These are phyloP conservation scores for Apodemia mormo DNA, from an alignment of 2,888 invertebrate species.

Conservation along the genomic window DNA sequence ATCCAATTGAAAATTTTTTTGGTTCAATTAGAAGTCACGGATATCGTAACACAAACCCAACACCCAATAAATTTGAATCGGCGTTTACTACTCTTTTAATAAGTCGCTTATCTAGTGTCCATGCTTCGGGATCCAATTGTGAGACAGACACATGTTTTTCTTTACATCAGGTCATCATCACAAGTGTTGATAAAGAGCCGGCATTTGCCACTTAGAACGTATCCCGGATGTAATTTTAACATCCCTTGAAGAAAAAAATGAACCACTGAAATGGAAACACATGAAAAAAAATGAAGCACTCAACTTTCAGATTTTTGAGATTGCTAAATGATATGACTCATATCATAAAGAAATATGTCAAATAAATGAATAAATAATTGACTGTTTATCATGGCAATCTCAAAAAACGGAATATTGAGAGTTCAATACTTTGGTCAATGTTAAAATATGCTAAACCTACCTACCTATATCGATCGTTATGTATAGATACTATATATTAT, in stretches of 20 bases:
- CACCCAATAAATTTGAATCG: constrained; percentile 29
- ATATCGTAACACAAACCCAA: constrained; percentile 34
- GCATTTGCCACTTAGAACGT: constrained; percentile 6
- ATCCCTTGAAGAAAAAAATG: constrained; percentile 26
- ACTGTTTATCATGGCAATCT: no score
- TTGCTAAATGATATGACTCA: no score
- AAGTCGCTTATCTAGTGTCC: constrained; percentile 36
- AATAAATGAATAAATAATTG: no score
- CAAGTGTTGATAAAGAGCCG: constrained; percentile 14
- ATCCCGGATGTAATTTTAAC: constrained; percentile 20
- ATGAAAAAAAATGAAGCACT: neutral
- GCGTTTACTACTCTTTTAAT: constrained; percentile 31
- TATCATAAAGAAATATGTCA: no score
- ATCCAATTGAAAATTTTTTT: constrained; percentile 41
- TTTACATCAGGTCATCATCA: constrained; percentile 21
- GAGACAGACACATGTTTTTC: constrained; percentile 27
- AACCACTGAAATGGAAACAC: no score
- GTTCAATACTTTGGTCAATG: no score
- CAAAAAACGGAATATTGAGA: no score
- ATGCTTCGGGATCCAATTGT: constrained; percentile 37
- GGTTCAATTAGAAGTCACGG: constrained; percentile 37
- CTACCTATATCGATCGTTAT: neutral
- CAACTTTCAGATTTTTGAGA: no score
- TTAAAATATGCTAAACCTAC: no score
- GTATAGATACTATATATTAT: neutral